Base-by-base conservation (phyloP, 2,113 vertebrate species). In the Mastomys coucha region DNA sequence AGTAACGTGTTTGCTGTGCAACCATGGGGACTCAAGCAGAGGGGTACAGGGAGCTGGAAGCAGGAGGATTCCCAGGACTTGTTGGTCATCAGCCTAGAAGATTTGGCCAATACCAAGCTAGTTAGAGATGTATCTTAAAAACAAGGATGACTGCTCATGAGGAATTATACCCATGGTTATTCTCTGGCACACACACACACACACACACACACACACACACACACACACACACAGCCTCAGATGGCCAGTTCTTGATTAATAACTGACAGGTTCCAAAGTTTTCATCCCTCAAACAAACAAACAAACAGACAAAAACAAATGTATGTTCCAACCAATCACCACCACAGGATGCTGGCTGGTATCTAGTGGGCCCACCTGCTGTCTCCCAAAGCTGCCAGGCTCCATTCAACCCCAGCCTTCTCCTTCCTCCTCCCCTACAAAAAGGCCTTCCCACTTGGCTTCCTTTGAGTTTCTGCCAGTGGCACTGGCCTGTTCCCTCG, bases 391-490 rank as follows among this genome's bases (percentile, higher is more conserved):
- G 42, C 81, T 45, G 20, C 7, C 16, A 1, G 53, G 51, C 70
- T 96, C 88, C 36, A 26, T 2, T 80, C 86, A 26, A 14, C 33
- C 75, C 5, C n/a, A 39, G 49, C 26, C 67, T 78, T 42, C 36
- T 51, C 45, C 14, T 31, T 22, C 84, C 36, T 51, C 49, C 16
- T 33, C 42, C 87, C 31, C 89, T n/a, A 19, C 31, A 2, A 1
- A 14, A 26, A n/a, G 85, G 31, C 70, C 56, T 76, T 42, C 31
- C 39, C 67, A 9, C 33, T 67, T 24, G 53, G 39, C n/a, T 12
- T 75, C 63, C 45, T 81, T 86, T 82, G 73, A 91, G 78, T 78
- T 88, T 91, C 93, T 63, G 88, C 94, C 14, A 42, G 31, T 26
- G n/a, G 26, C 84, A 51, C 69, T 20, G 75, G 69, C 91, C 1